phyloP scores from a whole-genome alignment of 2,797 vertebrate species.

The Ficedula albicollis region DNA sequence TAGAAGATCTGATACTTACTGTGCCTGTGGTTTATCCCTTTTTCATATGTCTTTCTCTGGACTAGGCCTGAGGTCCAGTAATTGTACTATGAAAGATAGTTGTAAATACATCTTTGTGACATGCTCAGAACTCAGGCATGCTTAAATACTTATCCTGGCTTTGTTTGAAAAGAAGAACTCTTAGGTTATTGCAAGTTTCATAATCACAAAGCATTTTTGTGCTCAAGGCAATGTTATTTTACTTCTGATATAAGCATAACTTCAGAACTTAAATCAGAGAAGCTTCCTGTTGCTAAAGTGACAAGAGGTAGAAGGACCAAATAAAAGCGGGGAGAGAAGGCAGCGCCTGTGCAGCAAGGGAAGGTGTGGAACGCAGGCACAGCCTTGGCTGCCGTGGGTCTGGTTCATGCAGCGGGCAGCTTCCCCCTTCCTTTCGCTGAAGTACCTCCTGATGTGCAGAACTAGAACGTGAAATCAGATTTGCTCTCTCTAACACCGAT shows the following conservation, averaged over 20 bases:
- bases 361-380: accelerated
- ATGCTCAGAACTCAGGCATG: not conserved
- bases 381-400: not conserved
- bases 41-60: not conserved
- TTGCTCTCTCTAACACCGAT: not conserved
- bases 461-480: not conserved
- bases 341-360: not conserved
- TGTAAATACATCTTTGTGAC: not conserved
- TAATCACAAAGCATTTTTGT: not conserved
- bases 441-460: not conserved
- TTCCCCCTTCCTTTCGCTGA: not conserved
- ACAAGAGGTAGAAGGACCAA: not conserved
- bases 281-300: not conserved
- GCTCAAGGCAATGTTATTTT: not conserved
- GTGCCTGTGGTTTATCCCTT: not conserved
- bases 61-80: not conserved
- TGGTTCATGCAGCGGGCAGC: not conserved
- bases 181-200: not conserved
- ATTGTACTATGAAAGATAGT: not conserved
- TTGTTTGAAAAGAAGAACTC: not conserved
- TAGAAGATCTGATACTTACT: not conserved
- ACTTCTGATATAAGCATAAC: not conserved
- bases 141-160: not conserved
- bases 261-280: not conserved
- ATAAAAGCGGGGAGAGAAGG: not conserved